Evolutionary conservation across 1,140 invertebrate species (phyloP).

Genomic region (Arion vulgaris): DNA sequence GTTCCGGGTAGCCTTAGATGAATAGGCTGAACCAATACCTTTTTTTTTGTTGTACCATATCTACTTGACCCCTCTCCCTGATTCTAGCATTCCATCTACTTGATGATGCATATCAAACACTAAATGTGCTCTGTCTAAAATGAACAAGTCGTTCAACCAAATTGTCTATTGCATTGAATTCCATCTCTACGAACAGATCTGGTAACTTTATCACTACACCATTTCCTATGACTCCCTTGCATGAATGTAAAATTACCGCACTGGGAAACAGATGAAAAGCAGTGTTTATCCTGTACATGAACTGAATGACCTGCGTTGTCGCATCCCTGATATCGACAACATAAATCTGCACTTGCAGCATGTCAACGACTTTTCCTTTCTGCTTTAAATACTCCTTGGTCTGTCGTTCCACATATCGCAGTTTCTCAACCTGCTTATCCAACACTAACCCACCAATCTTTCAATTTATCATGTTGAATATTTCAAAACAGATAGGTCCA

Average conservation of each 20-base stretch:
- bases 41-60: slow-evolving; percentile 99
- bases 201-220: slow-evolving; percentile 98
- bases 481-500: not conserved
- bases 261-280: slow-evolving; percentile 98
- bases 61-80: slow-evolving; percentile 80
- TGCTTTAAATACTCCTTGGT: no score
- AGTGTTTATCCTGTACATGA: slow-evolving; percentile 92
- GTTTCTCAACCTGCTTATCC: no score
- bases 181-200: slow-evolving; percentile 94
- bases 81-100: slow-evolving; percentile 95
- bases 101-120: slow-evolving; percentile 75
- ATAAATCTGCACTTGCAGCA: no score
- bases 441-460: no score
- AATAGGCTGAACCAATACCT: slow-evolving; percentile 94
- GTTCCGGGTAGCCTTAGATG: no score
- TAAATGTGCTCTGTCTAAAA: slow-evolving; percentile 95
- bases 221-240: slow-evolving; percentile 93
- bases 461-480: no score
- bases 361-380: no score
- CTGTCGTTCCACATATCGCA: no score
- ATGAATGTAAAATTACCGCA: slow-evolving; percentile 93
- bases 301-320: slow-evolving; percentile 99
- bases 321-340: no score
- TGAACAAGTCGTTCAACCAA: slow-evolving; percentile 88
- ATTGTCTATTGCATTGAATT: slow-evolving; percentile 88